Evolutionary conservation across 2,797 vertebrate species (phyloP), one percentile per base, ranked within the genome.

Genomic region (Pipistrellus kuhlii): DNA sequence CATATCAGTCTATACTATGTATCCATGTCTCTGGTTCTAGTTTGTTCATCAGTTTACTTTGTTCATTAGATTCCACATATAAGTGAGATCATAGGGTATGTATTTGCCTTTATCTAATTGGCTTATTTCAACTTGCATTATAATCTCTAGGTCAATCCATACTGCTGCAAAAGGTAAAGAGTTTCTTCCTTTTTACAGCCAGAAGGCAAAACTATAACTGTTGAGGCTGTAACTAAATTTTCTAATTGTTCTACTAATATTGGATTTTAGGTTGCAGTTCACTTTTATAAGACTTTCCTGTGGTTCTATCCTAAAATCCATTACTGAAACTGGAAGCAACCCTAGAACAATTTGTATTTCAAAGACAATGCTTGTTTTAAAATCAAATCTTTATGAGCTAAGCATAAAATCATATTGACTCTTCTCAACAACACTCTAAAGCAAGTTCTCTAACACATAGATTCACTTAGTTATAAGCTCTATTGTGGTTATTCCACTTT

Each of bases 241-340:
- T 88, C 51, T 94, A 71, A 48, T 88, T 92, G 15, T 38, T 57
- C 35, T 86, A 48, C n/a, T 48, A 76, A 20, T 30, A 77, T 55
- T 90, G 80, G 8, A 75, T 80, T 59, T 23, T 88, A 38, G 23
- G 12, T 48, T 69, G 17, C 30, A 72, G 21, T 48, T 84, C 41
- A 83, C 72, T 90, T 85, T 93, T 71, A 55, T 85, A 66, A 51
- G 35, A 76, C 38, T 66, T 94, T 30, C 41, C 88, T 88, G 6
- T 62, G 21, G 15, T 69, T 91, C 6, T 48, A 59, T 18, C 32
- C 9, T 30, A 13, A 85, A 23, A 44, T 77, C n/a, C 55, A 93
- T 73, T 93, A 25, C 69, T 85, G 90, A 88, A 92, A 87, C n/a
- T 59, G 27, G 12, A 81, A 81, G 8, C 8, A 72, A 93, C 5